Conservation (phyloP, 2,888 invertebrate species). For the Lycophotia porphyrea region DNA sequence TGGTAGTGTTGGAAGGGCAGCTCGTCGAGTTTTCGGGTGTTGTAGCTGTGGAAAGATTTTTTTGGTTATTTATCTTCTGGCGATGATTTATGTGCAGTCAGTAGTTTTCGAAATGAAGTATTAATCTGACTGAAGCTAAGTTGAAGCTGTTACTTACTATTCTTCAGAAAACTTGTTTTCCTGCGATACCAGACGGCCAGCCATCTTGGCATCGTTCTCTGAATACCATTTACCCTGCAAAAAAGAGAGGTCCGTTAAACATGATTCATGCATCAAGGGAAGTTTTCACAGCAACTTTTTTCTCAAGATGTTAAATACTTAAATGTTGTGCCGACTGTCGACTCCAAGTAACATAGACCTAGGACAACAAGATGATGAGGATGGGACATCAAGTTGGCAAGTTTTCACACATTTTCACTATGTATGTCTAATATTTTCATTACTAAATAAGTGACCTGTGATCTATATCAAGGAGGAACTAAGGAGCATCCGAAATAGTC, state of each 20-base stretch:
- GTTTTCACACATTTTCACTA: background rate
- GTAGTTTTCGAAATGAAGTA: too few species aligned
- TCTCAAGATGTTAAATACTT: background rate
- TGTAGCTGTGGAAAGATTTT: slow-evolving; percentile 90
- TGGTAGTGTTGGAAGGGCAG: slow-evolving; percentile 94
- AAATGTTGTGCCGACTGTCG: background rate
- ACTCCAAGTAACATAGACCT: background rate
- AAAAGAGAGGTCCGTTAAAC: background rate
- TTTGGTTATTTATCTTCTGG: background rate
- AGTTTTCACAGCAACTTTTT: background rate
- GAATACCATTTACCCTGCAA: slow-evolving; percentile 91
- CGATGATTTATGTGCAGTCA: background rate
- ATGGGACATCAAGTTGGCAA: too few species aligned
- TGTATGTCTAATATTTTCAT: background rate
- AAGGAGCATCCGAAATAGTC: background rate
- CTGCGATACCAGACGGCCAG: slow-evolving; percentile 90
- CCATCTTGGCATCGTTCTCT: slow-evolving; percentile 89
- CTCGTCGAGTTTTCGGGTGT: slow-evolving; percentile 95
- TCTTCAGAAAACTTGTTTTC: slow-evolving; percentile 89
- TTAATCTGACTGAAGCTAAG: too few species aligned
- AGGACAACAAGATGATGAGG: background rate
- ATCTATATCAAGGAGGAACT: too few species aligned
- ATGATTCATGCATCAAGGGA: background rate
- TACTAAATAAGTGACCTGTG: background rate
- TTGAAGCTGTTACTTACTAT: slow-evolving; percentile 83